phyloP scores from a whole-genome alignment of 2,797 vertebrate species.

The Peromyscus attwateri region DNA sequence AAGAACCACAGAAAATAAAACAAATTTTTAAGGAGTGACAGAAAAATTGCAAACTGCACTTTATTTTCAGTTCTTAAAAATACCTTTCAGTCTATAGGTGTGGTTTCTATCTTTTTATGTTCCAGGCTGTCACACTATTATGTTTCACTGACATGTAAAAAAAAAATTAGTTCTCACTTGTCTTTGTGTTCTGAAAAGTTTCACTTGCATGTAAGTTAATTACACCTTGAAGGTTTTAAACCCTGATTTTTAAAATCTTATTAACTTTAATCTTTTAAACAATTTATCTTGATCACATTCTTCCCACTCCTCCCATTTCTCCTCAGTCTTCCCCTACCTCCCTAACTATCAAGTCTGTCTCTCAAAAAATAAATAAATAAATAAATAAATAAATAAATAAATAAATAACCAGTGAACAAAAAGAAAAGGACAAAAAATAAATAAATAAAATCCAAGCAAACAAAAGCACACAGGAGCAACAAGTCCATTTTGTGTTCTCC shows the following conservation, averaged over 20 bases:
- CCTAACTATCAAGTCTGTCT: neutral
- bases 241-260: neutral
- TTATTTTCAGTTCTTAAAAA: neutral
- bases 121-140: neutral
- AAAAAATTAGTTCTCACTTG: conserved; percentile 8
- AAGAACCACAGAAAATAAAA: neutral
- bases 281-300: neutral
- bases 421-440: neutral
- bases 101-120: neutral
- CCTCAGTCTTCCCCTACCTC: too few species aligned
- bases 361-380: neutral
- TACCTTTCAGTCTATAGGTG: neutral
- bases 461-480: neutral
- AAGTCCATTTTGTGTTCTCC: neutral
- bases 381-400: neutral
- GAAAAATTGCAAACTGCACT: neutral
- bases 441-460: neutral
- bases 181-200: neutral
- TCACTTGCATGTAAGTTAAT: neutral
- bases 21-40: neutral
- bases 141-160: neutral
- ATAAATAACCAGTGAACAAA: neutral
- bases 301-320: neutral
- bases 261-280: neutral
- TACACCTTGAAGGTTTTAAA: conserved; percentile 48